Percentiles rank a stretch among this genome's conserved stretches.
Evolutionary conservation across 2,113 vertebrate species (phyloP).

Genomic region (chimpanzee (Pan troglodytes)): NHGRI_mPanTro3-v2.1_pri NC_072398.2:171002001-171002500

Average conservation of each 20-base stretch:
- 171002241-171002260: background rate
- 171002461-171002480: constrained; percentile 66
- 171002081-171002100: background rate
- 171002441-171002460: constrained; percentile 49
- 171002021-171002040: background rate
- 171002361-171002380: constrained; percentile 31
- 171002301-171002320: constrained; percentile 22
- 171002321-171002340: constrained; percentile 3
- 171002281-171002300: constrained; percentile 8
- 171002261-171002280: background rate
- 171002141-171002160: background rate
- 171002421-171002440: constrained; percentile 3
- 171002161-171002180: background rate
- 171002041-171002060: background rate
- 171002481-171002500: background rate
- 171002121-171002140: background rate
- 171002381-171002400: constrained; percentile 35
- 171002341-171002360: constrained; percentile 4
- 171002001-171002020: background rate
- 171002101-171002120: background rate
- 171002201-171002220: background rate
- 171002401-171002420: constrained; percentile 1
- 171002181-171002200: background rate
- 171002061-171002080: constrained; percentile 30
- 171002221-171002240: constrained; percentile 43